Evolutionary conservation across 2,888 invertebrate genomes (phyloP).

Genomic region (Diloba caeruleocephala): DNA sequence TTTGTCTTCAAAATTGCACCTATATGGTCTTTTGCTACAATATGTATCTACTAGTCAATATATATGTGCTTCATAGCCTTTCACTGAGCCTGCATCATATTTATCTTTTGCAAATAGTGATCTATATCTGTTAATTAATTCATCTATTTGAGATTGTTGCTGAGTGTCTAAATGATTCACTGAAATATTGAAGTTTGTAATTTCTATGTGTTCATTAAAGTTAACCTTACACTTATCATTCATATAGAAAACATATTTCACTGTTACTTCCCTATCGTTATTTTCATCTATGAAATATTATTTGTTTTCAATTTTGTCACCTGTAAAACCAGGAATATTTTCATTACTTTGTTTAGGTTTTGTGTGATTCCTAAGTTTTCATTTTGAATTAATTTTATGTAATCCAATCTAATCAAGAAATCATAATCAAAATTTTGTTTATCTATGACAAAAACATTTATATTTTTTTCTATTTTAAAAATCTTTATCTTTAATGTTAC

Average conservation of each 20-base stretch:
- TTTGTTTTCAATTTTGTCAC: not conserved
- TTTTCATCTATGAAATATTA: too few relatives aligned
- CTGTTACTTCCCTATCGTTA: too few relatives aligned
- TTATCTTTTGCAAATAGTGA: slow-evolving; percentile 14
- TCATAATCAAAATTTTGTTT: slow-evolving; percentile 20
- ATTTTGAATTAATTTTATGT: slow-evolving; percentile 19
- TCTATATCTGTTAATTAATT: slow-evolving; percentile 5
- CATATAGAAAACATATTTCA: too few relatives aligned
- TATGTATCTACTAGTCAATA: slow-evolving; percentile 14
- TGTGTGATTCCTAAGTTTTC: slow-evolving; percentile 5
- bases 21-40: slow-evolving; percentile 28
- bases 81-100: slow-evolving; percentile 8
- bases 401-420: slow-evolving; percentile 31
- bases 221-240: not conserved
- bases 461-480: slow-evolving; percentile 7
- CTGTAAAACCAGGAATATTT: not conserved
- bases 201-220: not conserved
- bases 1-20: slow-evolving; percentile 36
- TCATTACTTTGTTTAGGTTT: too few relatives aligned
- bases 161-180: slow-evolving; percentile 5
- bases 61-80: slow-evolving; percentile 11
- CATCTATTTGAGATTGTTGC: slow-evolving; percentile 5
- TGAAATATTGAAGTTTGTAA: not conserved
- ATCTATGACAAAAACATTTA: slow-evolving; percentile 17
- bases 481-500: slow-evolving; percentile 4